Base-by-base conservation (phyloP, 2,113 vertebrate species). In the Rostratula benghalensis region DNA sequence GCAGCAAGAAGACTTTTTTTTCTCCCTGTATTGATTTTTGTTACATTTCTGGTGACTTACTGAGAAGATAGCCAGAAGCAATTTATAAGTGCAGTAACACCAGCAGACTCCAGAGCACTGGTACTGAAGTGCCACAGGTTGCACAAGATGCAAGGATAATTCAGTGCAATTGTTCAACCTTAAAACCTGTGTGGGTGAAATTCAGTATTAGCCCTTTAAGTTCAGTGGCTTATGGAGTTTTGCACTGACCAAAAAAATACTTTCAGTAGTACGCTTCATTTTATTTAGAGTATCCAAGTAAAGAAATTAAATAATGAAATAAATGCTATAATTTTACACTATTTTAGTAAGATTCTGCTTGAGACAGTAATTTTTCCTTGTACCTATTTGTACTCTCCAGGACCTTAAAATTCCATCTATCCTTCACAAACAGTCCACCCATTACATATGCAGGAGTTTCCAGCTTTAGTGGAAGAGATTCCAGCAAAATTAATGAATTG, bases 21-120 rank as follows among this genome's bases (percentile, higher is more conserved):
- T 1, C 51, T 27, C 41, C 37, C 37, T 3, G 1, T 71, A 84
- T 83, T 93, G 87, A 95, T 97, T 97, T 94, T 81, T 97, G 54
- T 89, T 95, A 92, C 74, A 60, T 92, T 94, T 91, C 65, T 93
- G 41, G 83, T 93, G 76, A 84, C 87, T 85, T 93, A 87, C 87
- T 94, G 85, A 94, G 84, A 93, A 95, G 65, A 79, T 65, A 89
- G 77, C 82, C 46, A 85, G 79, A 89, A 95, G 87, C 70, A 87
- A 85, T 93, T 89, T 93, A n/a, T 84, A 94, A 80, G 39, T 74
- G 87, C 43, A 79, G 87, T 75, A 95, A 71, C 43, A 87, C 45
- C 43, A 73, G 59, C 35, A 90, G 60, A 81, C 7, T 94, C 76
- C 30, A 65, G 48, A 78, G 28, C 27, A 64, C 27, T 69, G 15